Percentiles rank a stretch among this genome's conserved stretches.
Conservation (phyloP, 1,140 invertebrate species). For the Heliconius himera region DNA sequence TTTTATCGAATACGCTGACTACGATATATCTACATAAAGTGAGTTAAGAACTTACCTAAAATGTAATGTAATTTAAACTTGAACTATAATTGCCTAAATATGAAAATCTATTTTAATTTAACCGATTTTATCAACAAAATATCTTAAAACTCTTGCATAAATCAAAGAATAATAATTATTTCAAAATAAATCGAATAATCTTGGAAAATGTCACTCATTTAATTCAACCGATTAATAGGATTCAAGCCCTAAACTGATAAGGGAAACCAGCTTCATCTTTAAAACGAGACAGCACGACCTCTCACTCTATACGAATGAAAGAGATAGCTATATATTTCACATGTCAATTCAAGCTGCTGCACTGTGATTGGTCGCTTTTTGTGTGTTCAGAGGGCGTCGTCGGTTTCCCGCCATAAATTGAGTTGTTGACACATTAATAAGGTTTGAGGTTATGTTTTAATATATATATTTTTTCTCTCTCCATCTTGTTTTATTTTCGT, state of each 20-base stretch:
- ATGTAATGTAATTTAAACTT: too few relatives aligned
- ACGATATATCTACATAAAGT: neutral
- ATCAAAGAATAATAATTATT: neutral
- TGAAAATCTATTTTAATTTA: neutral
- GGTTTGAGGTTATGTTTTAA: constrained; percentile 76
- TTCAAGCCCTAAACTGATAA: constrained; percentile 31
- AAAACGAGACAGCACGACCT: neutral
- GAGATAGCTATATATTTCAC: constrained; percentile 18
- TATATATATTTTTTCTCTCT: constrained; percentile 69
- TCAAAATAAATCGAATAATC: neutral
- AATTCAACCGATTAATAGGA: constrained; percentile 29
- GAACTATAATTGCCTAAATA: neutral
- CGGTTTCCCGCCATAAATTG: constrained; percentile 77
- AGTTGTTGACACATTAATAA: constrained; percentile 80
- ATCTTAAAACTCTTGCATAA: neutral
- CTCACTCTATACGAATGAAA: neutral
- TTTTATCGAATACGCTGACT: too few relatives aligned
- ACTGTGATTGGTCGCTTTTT: constrained; percentile 54
- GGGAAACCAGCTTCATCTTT: neutral
- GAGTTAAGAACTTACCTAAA: neutral
- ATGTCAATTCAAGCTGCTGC: neutral
- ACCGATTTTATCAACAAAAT: neutral
- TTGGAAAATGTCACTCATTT: constrained; percentile 30
- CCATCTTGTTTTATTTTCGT: constrained; percentile 36
- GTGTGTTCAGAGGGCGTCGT: constrained; percentile 64